A percentile compares a stretch with the other conserved stretches of the same genome.
These are phyloP conservation scores for Pelochelys cantorii DNA, from an alignment of 2,797 vertebrate genomes.

Conservation along the genomic window DNA sequence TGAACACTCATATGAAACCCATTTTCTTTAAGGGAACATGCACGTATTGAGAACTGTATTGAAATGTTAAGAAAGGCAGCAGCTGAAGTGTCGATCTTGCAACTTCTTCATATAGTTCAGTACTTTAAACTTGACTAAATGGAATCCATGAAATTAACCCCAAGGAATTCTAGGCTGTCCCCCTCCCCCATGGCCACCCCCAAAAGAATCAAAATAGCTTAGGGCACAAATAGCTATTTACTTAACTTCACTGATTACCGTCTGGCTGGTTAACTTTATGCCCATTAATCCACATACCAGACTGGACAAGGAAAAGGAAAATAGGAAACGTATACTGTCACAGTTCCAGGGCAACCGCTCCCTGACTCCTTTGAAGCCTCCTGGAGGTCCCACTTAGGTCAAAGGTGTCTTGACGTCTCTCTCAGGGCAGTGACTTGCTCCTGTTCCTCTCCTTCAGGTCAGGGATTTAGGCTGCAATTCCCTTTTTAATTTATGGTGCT, in stretches of 20 bases:
- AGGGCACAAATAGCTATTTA: not conserved
- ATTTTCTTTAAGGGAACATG: not conserved
- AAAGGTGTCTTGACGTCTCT: too few species aligned
- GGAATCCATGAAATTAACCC: not conserved
- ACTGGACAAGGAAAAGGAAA: not conserved
- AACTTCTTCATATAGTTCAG: not conserved
- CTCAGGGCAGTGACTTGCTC: too few species aligned
- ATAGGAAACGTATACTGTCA: not conserved
- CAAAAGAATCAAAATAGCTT: not conserved
- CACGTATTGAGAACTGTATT: too few species aligned
- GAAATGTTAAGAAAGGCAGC: too few species aligned
- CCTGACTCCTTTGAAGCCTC: too few species aligned
- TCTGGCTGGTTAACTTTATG: accelerated
- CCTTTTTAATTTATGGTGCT: too few species aligned
- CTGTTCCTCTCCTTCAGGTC: too few species aligned
- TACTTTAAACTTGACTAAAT: not conserved
- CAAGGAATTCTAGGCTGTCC: too few species aligned
- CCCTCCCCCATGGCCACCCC: not conserved
- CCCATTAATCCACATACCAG: not conserved
- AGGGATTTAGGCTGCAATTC: too few species aligned
- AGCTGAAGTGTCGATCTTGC: not conserved
- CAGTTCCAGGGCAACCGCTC: too few species aligned
- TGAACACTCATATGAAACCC: not conserved
- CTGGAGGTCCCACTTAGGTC: too few species aligned
- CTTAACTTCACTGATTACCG: not conserved